These are phyloP conservation scores for Trochalopteron elliotii DNA, from an alignment of 2,113 vertebrate species.

Conservation along the genomic window DNA sequence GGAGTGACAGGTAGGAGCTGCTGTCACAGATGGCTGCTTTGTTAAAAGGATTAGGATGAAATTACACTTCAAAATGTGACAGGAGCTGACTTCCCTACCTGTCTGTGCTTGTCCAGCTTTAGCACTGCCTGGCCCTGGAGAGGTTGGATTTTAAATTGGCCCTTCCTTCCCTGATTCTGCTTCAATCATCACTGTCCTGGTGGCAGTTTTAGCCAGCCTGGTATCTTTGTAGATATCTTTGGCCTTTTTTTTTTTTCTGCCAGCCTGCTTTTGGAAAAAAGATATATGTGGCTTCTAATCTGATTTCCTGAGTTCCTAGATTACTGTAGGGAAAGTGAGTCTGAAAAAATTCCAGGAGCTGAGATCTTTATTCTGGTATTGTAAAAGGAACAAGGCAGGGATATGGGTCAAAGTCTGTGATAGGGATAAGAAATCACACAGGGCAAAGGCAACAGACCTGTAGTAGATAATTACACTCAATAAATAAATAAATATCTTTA, in stretches of 20 bases:
- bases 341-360: background rate
- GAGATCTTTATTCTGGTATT: background rate
- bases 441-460: conserved; percentile 10
- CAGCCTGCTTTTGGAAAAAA: background rate
- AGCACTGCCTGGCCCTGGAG: background rate
- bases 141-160: background rate
- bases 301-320: background rate
- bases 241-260: background rate
- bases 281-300: accelerated
- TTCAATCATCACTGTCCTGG: accelerated
- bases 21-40: background rate
- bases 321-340: background rate
- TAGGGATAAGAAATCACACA: background rate
- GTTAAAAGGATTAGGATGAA: background rate
- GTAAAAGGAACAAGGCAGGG: background rate
- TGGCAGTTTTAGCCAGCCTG: background rate
- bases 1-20: background rate
- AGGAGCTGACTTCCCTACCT: background rate
- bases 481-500: conserved; percentile 46
- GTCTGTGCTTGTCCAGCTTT: background rate
- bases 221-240: background rate
- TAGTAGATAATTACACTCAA: background rate
- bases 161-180: background rate
- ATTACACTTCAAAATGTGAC: background rate
- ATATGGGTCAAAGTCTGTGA: background rate